Evolutionary conservation across 1,140 invertebrate genomes (phyloP).

Genomic region (Scylla paramamosain): DNA sequence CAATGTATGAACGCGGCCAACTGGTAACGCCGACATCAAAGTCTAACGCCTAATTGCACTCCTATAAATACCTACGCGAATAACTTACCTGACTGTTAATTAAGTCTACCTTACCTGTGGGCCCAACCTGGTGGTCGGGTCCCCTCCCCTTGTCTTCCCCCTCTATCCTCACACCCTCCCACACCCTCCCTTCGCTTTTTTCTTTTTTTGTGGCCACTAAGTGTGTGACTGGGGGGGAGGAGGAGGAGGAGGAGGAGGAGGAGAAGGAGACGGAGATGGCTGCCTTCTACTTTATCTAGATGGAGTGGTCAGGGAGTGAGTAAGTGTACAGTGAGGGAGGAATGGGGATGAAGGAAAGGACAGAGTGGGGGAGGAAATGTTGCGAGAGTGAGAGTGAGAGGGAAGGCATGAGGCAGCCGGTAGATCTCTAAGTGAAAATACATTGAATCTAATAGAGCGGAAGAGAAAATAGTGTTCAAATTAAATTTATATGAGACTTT

Average conservation of each 20-base stretch:
- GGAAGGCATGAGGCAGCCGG: no score
- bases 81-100: conserved; percentile 40
- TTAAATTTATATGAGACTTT: no score
- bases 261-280: no score
- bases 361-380: no score
- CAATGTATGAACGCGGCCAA: no score
- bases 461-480: no score
- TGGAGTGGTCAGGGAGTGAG: background rate
- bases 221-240: conserved; percentile 17
- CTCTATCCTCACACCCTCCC: background rate
- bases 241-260: background rate
- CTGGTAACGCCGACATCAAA: no score
- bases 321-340: background rate
- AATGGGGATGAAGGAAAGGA: background rate
- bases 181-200: background rate
- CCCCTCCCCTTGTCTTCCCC: background rate
- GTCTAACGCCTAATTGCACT: conserved; percentile 15
- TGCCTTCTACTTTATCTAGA: background rate
- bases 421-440: no score
- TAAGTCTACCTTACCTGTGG: conserved; percentile 40
- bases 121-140: no score
- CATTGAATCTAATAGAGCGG: no score
- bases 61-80: background rate
- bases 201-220: background rate
- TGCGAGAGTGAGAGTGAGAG: no score